phyloP scores from a whole-genome alignment of 2,888 invertebrate species.

The Adela reaumurella region DNA sequence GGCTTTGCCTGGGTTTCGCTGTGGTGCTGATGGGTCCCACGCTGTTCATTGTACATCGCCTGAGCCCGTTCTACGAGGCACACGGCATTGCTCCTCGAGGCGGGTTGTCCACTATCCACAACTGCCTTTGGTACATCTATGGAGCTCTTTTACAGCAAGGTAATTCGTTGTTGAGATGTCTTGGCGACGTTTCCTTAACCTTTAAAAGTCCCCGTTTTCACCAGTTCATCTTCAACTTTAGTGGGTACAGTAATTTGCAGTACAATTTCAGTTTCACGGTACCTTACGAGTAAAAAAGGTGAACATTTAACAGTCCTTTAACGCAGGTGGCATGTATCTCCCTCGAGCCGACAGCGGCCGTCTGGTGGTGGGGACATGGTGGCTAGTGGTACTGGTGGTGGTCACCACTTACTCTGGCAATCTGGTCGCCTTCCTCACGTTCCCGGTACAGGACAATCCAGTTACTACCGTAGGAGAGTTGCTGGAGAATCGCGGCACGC shows the following conservation, averaged over 20 bases:
- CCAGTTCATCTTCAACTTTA: too few relatives aligned
- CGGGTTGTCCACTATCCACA: constrained; percentile 60
- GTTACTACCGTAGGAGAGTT: constrained; percentile 67
- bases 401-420: constrained; percentile 92
- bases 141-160: constrained; percentile 91
- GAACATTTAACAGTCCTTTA: too few relatives aligned
- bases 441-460: constrained; percentile 76
- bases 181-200: too few relatives aligned
- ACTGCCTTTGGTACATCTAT: constrained; percentile 85
- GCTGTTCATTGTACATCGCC: constrained; percentile 67
- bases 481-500: constrained; percentile 48
- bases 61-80: constrained; percentile 69
- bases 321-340: constrained; percentile 77
- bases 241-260: too few relatives aligned
- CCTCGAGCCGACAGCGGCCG: constrained; percentile 85
- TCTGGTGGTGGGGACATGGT: constrained; percentile 85
- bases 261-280: too few relatives aligned
- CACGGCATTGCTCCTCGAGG: constrained; percentile 52
- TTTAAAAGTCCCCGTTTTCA: too few relatives aligned
- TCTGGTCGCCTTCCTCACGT: constrained; percentile 87
- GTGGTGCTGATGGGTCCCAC: constrained; percentile 75
- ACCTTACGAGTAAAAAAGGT: too few relatives aligned
- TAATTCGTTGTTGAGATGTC: too few relatives aligned
- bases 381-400: constrained; percentile 84
- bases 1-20: constrained; percentile 74